phyloP scores from a whole-genome alignment of 2,797 vertebrate species.

The Lagorchestes hirsutus region DNA sequence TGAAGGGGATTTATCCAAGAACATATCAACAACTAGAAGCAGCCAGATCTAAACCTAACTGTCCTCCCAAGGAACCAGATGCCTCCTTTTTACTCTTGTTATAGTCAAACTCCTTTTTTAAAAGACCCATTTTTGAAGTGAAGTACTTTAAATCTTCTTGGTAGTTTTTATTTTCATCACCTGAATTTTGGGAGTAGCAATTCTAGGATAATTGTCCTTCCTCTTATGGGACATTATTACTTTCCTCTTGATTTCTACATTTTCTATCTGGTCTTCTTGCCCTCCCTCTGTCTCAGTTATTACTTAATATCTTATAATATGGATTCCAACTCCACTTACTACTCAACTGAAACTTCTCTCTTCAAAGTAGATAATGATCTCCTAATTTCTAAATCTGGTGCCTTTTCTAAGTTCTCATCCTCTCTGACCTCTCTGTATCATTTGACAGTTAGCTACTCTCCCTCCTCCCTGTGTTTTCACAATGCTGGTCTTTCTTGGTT shows the following conservation, averaged over 20 bases:
- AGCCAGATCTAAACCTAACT: not conserved
- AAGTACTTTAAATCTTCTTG: not conserved
- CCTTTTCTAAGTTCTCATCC: not conserved
- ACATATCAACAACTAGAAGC: not conserved
- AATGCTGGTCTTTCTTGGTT: not conserved
- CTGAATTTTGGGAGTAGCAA: not conserved
- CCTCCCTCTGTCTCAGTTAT: not conserved
- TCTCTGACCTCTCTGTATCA: not conserved
- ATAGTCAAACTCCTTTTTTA: not conserved
- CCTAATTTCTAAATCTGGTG: not conserved
- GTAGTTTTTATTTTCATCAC: not conserved
- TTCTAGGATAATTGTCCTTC: not conserved
- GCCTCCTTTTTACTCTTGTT: not conserved
- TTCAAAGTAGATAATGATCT: not conserved
- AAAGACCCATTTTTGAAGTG: not conserved
- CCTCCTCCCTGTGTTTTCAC: not conserved
- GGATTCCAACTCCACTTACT: not conserved
- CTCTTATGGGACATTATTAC: not conserved
- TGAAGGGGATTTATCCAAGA: not conserved
- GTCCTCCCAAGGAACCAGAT: not conserved
- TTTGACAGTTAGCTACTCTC: not conserved
- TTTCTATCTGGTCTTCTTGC: not conserved
- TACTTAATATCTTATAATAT: not conserved
- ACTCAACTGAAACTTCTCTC: not conserved
- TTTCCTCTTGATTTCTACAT: not conserved